Conservation (phyloP, 2,797 vertebrate genomes). For the Sternarchorhynchus goeldii region DNA sequence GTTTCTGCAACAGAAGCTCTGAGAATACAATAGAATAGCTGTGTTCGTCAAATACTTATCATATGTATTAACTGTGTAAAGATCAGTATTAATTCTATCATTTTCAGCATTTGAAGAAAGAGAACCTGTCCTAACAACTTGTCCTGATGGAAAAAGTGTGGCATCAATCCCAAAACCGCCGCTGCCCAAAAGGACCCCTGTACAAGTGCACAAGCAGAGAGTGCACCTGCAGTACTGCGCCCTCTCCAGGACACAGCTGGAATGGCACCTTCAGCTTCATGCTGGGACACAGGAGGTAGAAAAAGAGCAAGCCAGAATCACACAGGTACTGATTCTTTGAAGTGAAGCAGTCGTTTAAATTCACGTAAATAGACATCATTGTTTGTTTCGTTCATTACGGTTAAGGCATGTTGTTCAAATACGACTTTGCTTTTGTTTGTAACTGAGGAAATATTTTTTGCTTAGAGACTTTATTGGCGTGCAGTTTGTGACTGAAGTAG, state of each 20-base stretch:
- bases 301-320: conserved; percentile 59
- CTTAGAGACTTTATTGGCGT: too few species aligned
- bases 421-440: too few species aligned
- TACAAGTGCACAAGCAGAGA: conserved; percentile 64
- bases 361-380: too few species aligned
- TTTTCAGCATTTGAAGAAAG: conserved; percentile 37
- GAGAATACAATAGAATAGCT: background rate
- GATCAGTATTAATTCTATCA: background rate
- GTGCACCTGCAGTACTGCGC: conserved; percentile 68
- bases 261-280: conserved; percentile 70
- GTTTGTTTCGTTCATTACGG: too few species aligned
- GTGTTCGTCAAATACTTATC: background rate
- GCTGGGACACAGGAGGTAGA: conserved; percentile 61
- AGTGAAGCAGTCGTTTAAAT: too few species aligned
- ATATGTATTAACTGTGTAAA: background rate
- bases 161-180: conserved; percentile 48
- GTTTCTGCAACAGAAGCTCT: background rate
- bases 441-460: too few species aligned
- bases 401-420: too few species aligned
- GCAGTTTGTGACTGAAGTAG: too few species aligned
- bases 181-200: conserved; percentile 30
- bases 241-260: conserved; percentile 67
- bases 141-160: conserved; percentile 36
- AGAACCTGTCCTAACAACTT: conserved; percentile 5
- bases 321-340: conserved; percentile 65